phyloP scores from a whole-genome alignment of 2,888 invertebrate species.

The Drosophila emarginata region DNA sequence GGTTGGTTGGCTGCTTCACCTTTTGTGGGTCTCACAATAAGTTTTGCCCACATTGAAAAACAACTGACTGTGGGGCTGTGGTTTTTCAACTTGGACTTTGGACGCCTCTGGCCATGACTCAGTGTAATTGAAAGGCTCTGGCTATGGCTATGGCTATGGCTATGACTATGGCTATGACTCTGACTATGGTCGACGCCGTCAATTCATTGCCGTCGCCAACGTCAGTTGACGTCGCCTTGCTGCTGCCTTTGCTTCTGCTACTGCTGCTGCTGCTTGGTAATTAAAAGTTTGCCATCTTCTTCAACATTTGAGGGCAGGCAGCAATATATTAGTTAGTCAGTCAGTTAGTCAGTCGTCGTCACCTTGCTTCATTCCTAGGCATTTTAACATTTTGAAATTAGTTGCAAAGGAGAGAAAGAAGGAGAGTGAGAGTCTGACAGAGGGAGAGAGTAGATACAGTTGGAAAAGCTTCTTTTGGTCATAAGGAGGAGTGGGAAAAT shows the following conservation, averaged over 20 bases:
- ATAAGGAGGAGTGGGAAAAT: too few species aligned
- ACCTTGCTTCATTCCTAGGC: constrained; percentile 51
- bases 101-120: constrained; percentile 63
- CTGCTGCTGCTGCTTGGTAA: constrained; percentile 61
- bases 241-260: constrained; percentile 2
- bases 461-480: neutral
- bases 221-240: constrained; percentile 5
- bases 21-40: constrained; percentile 53
- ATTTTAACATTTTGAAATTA: constrained; percentile 58
- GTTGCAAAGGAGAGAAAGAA: constrained; percentile 53
- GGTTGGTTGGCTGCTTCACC: constrained; percentile 33
- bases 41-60: constrained; percentile 61
- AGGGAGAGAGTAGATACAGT: neutral
- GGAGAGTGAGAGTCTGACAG: too few species aligned
- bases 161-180: constrained; percentile 25
- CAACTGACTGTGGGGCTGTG: constrained; percentile 38
- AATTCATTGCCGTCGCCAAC: constrained; percentile 11
- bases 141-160: constrained; percentile 22
- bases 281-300: constrained; percentile 68
- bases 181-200: neutral
- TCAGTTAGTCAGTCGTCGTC: constrained; percentile 47
- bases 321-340: constrained; percentile 73
- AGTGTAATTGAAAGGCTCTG: constrained; percentile 69
- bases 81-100: constrained; percentile 30
- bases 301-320: constrained; percentile 60